Conservation (phyloP, 2,113 vertebrate genomes). For the Acanthisitta chloris region DNA sequence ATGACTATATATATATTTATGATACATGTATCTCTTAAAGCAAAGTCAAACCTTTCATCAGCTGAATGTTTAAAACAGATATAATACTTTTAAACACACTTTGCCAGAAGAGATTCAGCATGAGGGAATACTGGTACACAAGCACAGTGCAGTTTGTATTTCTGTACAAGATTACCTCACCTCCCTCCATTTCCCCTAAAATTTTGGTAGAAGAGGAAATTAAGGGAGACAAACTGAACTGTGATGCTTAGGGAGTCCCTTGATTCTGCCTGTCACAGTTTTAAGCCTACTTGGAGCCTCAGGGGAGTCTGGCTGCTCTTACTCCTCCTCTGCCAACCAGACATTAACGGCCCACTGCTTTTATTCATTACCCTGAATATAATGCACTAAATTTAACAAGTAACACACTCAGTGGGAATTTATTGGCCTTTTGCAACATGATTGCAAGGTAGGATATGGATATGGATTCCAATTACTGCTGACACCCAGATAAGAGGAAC, state of each 20-base stretch:
- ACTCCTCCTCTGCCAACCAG: slow-evolving; percentile 68
- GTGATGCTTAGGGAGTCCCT: slow-evolving; percentile 62
- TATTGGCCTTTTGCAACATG: slow-evolving; percentile 78
- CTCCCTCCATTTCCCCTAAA: slow-evolving; percentile 43
- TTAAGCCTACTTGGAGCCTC: slow-evolving; percentile 51
- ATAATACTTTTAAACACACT: slow-evolving; percentile 11
- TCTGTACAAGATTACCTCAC: slow-evolving; percentile 41
- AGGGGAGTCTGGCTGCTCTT: slow-evolving; percentile 73
- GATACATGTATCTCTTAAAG: background rate
- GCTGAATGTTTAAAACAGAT: background rate
- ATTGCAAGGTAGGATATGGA: slow-evolving; percentile 75
- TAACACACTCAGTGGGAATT: slow-evolving; percentile 78
- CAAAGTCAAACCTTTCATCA: background rate
- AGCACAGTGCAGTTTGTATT: slow-evolving; percentile 43
- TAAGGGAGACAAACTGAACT: slow-evolving; percentile 67
- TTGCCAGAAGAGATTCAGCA: slow-evolving; percentile 40
- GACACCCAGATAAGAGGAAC: slow-evolving; percentile 74
- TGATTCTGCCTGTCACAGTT: slow-evolving; percentile 70
- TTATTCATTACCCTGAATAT: slow-evolving; percentile 79
- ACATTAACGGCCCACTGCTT: slow-evolving; percentile 77
- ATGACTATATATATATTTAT: background rate
- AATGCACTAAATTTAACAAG: slow-evolving; percentile 82
- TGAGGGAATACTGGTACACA: background rate
- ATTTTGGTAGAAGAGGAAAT: slow-evolving; percentile 67
- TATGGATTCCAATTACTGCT: slow-evolving; percentile 81